A percentile compares a stretch with the other conserved stretches of the same genome.
Evolutionary conservation across 2,888 invertebrate species (phyloP).

Genomic region (Diogma glabrata): DNA sequence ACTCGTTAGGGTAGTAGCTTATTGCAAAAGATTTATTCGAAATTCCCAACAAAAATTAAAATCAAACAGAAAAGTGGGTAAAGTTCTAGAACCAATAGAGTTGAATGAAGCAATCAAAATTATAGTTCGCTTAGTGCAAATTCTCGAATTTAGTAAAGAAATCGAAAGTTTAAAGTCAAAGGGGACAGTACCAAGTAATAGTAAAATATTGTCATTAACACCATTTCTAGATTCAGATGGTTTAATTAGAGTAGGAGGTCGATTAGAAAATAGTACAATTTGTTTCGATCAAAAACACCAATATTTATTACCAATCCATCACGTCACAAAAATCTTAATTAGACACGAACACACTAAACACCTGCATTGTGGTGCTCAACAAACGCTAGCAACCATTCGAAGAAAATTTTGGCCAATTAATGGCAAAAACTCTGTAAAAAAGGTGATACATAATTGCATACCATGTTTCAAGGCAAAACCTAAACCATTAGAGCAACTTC

Average conservation of each 20-base stretch:
- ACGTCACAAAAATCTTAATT: slow-evolving; percentile 5
- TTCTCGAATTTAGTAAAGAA: too few species aligned
- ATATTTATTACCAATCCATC: slow-evolving; percentile 2
- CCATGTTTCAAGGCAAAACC: background rate
- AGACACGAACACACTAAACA: slow-evolving; percentile 9
- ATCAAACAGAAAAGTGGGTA: too few species aligned
- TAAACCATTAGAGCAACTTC: background rate
- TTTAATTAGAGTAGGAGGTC: slow-evolving; percentile 12
- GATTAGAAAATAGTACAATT: slow-evolving; percentile 9
- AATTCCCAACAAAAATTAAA: too few species aligned
- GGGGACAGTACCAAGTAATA: slow-evolving; percentile 7
- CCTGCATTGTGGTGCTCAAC: slow-evolving; percentile 9
- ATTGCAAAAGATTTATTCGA: too few species aligned
- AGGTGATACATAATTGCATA: background rate
- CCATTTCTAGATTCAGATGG: slow-evolving; percentile 6
- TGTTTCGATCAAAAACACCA: slow-evolving; percentile 12
- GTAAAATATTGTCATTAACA: slow-evolving; percentile 4
- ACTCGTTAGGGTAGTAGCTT: too few species aligned
- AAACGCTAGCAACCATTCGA: background rate
- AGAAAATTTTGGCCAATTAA: slow-evolving; percentile 1
- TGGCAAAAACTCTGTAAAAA: background rate
- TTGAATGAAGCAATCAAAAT: too few species aligned
- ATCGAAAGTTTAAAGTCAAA: too few species aligned
- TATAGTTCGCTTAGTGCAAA: too few species aligned
- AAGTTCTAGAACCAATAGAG: too few species aligned